Percentiles rank a stretch among this genome's conserved stretches.
phyloP scores from a whole-genome alignment of 92 coral and sea anemone species.

The Phenganax marumi region DNA sequence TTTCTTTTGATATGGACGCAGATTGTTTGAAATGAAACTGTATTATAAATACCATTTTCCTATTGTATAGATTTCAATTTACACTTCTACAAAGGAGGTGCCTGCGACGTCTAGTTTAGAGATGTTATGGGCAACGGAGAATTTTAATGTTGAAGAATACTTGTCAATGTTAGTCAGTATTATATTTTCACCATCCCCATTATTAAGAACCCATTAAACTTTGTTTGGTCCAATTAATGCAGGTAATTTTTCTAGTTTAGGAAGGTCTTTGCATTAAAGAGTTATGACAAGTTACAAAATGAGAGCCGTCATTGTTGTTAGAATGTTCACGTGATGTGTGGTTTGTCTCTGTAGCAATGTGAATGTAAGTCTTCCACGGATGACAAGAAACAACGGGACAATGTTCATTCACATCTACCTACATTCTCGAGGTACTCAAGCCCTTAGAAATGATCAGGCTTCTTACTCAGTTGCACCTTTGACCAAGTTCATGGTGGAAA shows the following conservation, averaged over 20 bases:
- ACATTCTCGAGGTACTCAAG: slow-evolving; percentile 65
- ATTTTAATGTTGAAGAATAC: slow-evolving; percentile 62
- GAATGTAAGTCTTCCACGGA: slow-evolving; percentile 74
- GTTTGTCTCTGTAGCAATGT: slow-evolving; percentile 53
- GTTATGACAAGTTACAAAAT: too few species aligned
- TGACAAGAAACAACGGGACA: slow-evolving; percentile 89
- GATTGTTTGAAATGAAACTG: background rate
- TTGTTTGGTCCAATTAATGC: too few species aligned
- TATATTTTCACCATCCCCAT: background rate
- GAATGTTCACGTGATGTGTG: background rate
- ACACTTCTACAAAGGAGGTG: slow-evolving; percentile 61
- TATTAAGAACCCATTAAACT: background rate
- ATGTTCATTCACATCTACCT: slow-evolving; percentile 71
- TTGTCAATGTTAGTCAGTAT: slow-evolving; percentile 55
- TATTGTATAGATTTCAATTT: slow-evolving; percentile 67
- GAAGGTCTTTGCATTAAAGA: too few species aligned
- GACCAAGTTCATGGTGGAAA: slow-evolving; percentile 71
- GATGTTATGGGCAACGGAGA: slow-evolving; percentile 68
- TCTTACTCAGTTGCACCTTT: slow-evolving; percentile 59
- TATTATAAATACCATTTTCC: background rate
- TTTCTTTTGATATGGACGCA: too few species aligned
- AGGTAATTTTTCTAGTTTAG: too few species aligned
- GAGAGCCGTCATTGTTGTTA: too few species aligned
- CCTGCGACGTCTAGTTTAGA: slow-evolving; percentile 56
- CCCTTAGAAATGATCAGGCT: slow-evolving; percentile 62